Conservation (phyloP, 2,113 vertebrate species). For the Gobio gobio region DNA sequence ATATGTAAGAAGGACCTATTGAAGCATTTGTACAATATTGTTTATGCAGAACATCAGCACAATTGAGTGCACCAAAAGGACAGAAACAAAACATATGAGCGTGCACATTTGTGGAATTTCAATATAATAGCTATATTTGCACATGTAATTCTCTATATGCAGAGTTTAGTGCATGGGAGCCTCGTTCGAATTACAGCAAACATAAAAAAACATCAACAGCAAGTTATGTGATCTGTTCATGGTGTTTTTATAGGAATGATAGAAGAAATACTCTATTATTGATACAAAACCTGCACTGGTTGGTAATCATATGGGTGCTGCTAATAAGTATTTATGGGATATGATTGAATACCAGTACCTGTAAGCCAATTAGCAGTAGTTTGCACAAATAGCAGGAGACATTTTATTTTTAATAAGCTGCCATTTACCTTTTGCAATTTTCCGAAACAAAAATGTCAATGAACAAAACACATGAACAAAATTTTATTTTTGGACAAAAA, state of each 20-base stretch:
- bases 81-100: neutral
- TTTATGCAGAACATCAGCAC: neutral
- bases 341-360: constrained; percentile 35
- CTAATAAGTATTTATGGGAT: constrained; percentile 18
- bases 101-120: neutral
- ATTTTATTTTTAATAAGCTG: constrained; percentile 43
- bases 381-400: constrained; percentile 42
- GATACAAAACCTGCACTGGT: neutral
- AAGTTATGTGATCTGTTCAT: neutral
- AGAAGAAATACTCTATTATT: neutral
- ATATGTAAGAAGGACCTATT: neutral
- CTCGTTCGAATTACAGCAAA: neutral
- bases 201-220: neutral
- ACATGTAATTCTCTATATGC: neutral
- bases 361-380: constrained; percentile 46
- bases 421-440: constrained; percentile 20
- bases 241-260: neutral
- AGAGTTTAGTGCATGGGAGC: neutral
- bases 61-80: neutral
- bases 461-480: neutral
- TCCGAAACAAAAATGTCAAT: constrained; percentile 22
- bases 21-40: neutral
- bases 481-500: neutral
- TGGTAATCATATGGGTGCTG: constrained; percentile 9
- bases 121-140: neutral